A percentile compares a stretch with the other conserved stretches of the same genome.
Evolutionary conservation across 23 tunicate genomes (phyloP).

Genomic region (Clavelina lepadiformis): DNA sequence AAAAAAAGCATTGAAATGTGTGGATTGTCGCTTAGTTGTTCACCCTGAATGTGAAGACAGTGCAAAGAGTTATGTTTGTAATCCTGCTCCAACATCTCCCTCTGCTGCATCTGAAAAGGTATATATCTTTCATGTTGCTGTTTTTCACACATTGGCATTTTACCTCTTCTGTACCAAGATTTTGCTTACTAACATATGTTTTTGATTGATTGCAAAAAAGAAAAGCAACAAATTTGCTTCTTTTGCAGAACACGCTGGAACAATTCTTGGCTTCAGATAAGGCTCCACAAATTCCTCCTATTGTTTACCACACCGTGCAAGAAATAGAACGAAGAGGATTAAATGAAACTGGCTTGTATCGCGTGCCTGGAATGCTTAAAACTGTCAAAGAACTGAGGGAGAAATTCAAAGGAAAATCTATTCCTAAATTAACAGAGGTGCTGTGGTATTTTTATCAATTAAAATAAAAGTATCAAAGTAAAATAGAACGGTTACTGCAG

Average conservation of each 20-base stretch:
- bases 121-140: too few relatives aligned
- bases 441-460: neutral
- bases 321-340: constrained; percentile 88
- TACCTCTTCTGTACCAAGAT: too few relatives aligned
- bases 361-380: constrained; percentile 81
- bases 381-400: constrained; percentile 64
- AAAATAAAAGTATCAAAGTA: neutral
- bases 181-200: too few relatives aligned
- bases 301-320: constrained; percentile 83
- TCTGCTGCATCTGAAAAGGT: constrained; percentile 30
- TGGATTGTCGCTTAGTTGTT: constrained; percentile 59
- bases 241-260: constrained; percentile 21
- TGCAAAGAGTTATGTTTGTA: constrained; percentile 33
- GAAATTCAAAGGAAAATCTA: constrained; percentile 55
- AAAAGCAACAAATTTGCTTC: neutral
- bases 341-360: constrained; percentile 49
- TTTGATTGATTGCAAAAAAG: too few relatives aligned
- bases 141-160: too few relatives aligned
- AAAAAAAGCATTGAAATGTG: constrained; percentile 78
- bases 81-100: constrained; percentile 48
- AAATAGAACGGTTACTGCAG: neutral
- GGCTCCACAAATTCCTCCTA: constrained; percentile 79
- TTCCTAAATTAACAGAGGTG: constrained; percentile 72
- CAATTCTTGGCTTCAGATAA: constrained; percentile 59
- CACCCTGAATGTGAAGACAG: constrained; percentile 72